phyloP scores from a whole-genome alignment of 2,888 invertebrate genomes.

The Hemistola chrysoprasaria region DNA sequence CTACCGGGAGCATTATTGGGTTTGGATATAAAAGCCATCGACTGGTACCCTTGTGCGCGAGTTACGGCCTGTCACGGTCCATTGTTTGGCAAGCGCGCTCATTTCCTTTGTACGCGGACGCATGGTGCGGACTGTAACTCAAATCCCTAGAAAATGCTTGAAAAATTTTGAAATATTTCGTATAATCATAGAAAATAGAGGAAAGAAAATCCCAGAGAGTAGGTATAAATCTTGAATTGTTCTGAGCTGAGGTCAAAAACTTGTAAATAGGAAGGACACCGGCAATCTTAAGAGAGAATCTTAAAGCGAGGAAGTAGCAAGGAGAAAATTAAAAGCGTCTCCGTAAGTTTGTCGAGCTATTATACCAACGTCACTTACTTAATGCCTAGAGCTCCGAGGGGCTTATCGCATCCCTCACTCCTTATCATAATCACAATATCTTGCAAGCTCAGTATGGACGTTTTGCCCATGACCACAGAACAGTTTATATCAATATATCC shows the following conservation, averaged over 20 bases:
- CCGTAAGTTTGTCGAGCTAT: constrained; percentile 1
- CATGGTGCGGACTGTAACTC: constrained; percentile 16
- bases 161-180: too few species aligned
- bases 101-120: constrained; percentile 29
- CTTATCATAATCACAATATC: constrained; percentile 19
- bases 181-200: constrained; percentile 2
- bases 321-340: not conserved
- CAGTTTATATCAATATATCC: too few species aligned
- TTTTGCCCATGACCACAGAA: too few species aligned
- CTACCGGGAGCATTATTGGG: constrained; percentile 23
- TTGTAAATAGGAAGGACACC: not conserved
- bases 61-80: constrained; percentile 25
- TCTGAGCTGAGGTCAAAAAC: too few species aligned
- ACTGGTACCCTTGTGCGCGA: constrained; percentile 24
- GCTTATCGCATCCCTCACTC: constrained; percentile 27
- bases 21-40: constrained; percentile 28
- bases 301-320: not conserved
- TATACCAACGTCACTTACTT: constrained; percentile 7
- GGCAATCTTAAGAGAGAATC: not conserved
- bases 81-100: constrained; percentile 31
- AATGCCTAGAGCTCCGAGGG: constrained; percentile 23
- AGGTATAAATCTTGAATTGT: too few species aligned
- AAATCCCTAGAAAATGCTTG: too few species aligned
- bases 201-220: not conserved
- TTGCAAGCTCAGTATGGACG: constrained; percentile 1